Evolutionary conservation across 2,888 invertebrate genomes (phyloP).

Genomic region (Mycalesis mineus): DNA sequence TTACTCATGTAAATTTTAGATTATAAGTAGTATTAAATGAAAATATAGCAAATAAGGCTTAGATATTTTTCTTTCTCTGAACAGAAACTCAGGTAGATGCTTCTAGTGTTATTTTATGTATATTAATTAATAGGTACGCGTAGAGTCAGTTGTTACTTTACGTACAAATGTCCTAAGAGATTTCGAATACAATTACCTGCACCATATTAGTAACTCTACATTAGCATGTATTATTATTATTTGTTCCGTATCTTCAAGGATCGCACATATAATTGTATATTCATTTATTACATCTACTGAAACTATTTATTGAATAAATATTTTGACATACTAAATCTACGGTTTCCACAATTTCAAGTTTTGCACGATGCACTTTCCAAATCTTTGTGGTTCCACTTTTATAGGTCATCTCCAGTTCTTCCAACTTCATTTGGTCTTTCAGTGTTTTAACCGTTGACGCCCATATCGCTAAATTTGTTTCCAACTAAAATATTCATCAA

Average conservation of each 20-base stretch:
- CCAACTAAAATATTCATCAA: conserved; percentile 39
- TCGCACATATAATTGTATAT: too few relatives aligned
- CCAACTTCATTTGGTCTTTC: conserved; percentile 54
- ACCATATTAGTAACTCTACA: background rate
- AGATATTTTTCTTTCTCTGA: too few relatives aligned
- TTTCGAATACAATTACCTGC: background rate
- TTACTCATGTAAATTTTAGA: too few relatives aligned
- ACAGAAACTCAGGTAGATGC: too few relatives aligned
- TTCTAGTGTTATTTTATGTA: too few relatives aligned
- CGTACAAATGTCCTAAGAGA: background rate
- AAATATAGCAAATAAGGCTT: too few relatives aligned
- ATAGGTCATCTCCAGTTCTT: conserved; percentile 57
- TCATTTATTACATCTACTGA: too few relatives aligned
- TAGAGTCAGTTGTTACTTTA: too few relatives aligned
- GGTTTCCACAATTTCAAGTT: conserved; percentile 58
- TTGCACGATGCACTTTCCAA: conserved; percentile 62
- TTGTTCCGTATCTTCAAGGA: too few relatives aligned
- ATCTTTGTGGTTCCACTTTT: conserved; percentile 53
- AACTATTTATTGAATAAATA: background rate
- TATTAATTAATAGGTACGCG: too few relatives aligned
- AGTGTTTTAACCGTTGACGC: conserved; percentile 50
- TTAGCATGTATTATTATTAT: too few relatives aligned
- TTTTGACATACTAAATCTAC: conserved; percentile 51
- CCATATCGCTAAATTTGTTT: conserved; percentile 48
- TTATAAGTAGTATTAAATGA: too few relatives aligned